Evolutionary conservation across 2,113 vertebrate genomes (phyloP), one percentile per base, ranked within the genome.

Genomic region (Seriola dumerili): DNA sequence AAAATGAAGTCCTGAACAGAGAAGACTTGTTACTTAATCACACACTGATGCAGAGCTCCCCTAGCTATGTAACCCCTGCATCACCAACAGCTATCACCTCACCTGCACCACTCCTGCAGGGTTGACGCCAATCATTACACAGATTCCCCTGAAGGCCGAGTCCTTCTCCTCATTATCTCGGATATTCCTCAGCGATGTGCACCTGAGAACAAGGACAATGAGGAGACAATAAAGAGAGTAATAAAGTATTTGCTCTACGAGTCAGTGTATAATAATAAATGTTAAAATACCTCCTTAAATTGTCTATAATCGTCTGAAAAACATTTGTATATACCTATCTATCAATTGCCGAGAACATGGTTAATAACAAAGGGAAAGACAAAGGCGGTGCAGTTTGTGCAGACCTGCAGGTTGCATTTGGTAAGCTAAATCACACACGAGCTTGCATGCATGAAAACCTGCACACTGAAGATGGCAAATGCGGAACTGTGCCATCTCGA

Each of bases 71-170:
- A 23, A 9, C 23, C 19, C n/a, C 16, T 16, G 2, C 4, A 34
- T 6, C 7, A 2, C 25, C 9, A 6, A 67, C 63, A 42, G 71
- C 5, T 25, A 13, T 38, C 4, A 0, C 2, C 83, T 82, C 73
- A 98, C 97, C 97, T 98, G 97, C 73, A 99, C 97, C 1, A 98
- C 97, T 4, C 97, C 97, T 14, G 96, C 97, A 0, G 97, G 97
- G 85, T 98, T 99, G 19, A 97, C 97, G 0, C 97, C 97, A 1
- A 98, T 98, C 97, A 98, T 99, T 88, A 98, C 96, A n/a, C 97
- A 98, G 93, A 98, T 98, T 69, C 97, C 97, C 0, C 97, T 94
- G 93, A 98, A 98, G 21, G 97, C 97, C 0, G 97, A 98, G 78
- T 98, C 97, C 86, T 99, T 99, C 90, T 99, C 97, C 81, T 98